A percentile compares a stretch with the other conserved stretches of the same genome.
phyloP scores from a whole-genome alignment of 1,140 invertebrate species.

The Polypedilum pembai region DNA sequence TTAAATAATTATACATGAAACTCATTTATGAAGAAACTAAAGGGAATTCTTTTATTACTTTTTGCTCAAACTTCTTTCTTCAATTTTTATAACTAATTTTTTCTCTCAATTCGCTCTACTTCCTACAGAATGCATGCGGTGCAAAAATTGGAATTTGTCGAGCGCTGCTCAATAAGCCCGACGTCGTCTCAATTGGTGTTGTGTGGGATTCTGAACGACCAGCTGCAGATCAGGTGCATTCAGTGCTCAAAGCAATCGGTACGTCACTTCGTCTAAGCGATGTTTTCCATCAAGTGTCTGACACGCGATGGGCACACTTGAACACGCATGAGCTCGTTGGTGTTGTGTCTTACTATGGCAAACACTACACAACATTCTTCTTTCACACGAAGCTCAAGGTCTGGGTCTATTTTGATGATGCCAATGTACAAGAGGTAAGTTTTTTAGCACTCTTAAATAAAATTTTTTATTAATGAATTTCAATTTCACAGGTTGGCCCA shows the following conservation, averaged over 20 bases:
- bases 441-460: no score
- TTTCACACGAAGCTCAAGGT: slow-evolving; percentile 84
- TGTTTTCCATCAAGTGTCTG: slow-evolving; percentile 84
- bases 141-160: slow-evolving; percentile 87
- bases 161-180: slow-evolving; percentile 81
- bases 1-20: no score
- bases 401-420: slow-evolving; percentile 97
- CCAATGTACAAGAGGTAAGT: slow-evolving; percentile 76
- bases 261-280: slow-evolving; percentile 75
- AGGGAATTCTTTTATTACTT: no score
- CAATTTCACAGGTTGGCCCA: slow-evolving; percentile 57
- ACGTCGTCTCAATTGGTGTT: slow-evolving; percentile 92
- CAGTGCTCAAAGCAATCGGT: slow-evolving; percentile 79
- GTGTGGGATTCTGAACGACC: slow-evolving; percentile 94
- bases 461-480: slow-evolving; percentile 12
- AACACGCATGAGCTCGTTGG: slow-evolving; percentile 82
- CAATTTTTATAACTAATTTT: no score
- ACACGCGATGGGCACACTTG: slow-evolving; percentile 66
- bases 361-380: slow-evolving; percentile 95
- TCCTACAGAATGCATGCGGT: slow-evolving; percentile 74
- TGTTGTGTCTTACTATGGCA: slow-evolving; percentile 92
- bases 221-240: slow-evolving; percentile 81
- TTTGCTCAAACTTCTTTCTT: no score
- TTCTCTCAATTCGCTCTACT: background rate
- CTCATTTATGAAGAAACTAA: no score